Conservation (phyloP, 1,140 invertebrate species). For the Polypedilum pembai region DNA sequence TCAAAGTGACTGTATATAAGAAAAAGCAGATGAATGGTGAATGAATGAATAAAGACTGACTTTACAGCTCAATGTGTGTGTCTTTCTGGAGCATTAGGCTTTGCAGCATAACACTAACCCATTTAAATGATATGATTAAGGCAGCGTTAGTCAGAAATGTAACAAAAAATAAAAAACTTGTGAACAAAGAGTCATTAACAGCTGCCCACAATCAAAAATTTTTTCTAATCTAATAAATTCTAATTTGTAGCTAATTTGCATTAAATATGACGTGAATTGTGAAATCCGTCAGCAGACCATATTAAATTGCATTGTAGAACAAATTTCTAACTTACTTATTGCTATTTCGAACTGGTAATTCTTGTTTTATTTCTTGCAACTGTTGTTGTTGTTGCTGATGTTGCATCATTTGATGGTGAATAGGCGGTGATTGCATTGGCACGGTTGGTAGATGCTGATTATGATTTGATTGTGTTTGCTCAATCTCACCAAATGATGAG, state of each 20-base stretch:
- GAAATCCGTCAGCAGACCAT: neutral
- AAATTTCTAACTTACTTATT: slow-evolving; percentile 25
- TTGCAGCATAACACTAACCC: slow-evolving; percentile 14
- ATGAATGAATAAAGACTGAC: too few species aligned
- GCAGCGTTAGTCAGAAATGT: too few species aligned
- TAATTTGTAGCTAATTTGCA: too few species aligned
- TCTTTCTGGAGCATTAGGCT: neutral
- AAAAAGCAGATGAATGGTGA: neutral
- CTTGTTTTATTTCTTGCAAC: neutral
- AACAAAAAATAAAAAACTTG: too few species aligned
- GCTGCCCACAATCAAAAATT: too few species aligned
- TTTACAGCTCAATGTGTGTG: neutral
- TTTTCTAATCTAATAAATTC: too few species aligned
- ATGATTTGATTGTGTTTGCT: slow-evolving; percentile 8
- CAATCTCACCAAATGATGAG: neutral
- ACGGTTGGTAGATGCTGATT: neutral
- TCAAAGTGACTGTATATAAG: slow-evolving; percentile 15
- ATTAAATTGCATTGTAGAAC: neutral
- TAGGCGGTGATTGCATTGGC: slow-evolving; percentile 3
- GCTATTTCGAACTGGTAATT: slow-evolving; percentile 18
- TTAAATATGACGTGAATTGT: too few species aligned
- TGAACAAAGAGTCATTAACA: too few species aligned
- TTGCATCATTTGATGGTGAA: neutral
- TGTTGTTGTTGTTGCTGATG: neutral
- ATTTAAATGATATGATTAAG: neutral